These are phyloP conservation scores for Penaeus vannamei DNA, from an alignment of 1,140 invertebrate species.

Conservation along the genomic window DNA sequence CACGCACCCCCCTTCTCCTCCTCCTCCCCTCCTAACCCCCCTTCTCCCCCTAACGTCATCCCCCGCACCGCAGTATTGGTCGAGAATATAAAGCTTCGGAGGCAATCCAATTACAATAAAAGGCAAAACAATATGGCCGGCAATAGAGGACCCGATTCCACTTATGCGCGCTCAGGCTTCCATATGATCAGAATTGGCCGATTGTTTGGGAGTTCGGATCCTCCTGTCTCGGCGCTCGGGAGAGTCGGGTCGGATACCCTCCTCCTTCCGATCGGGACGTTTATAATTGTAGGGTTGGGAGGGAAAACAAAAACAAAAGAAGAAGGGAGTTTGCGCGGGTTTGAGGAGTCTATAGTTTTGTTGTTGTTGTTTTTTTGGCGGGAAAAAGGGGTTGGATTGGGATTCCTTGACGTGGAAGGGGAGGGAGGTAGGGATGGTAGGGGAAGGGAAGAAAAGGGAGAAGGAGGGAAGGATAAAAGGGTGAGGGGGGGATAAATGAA, in stretches of 20 bases:
- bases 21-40: no score
- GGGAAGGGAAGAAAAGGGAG: not conserved
- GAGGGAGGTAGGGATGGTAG: not conserved
- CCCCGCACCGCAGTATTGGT: slow-evolving; percentile 35
- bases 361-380: no score
- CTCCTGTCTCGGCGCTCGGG: not conserved
- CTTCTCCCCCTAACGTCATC: no score
- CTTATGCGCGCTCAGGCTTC: slow-evolving; percentile 61
- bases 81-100: slow-evolving; percentile 54
- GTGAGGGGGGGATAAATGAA: not conserved
- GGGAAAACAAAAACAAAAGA: no score
- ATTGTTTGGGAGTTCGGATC: slow-evolving; percentile 39
- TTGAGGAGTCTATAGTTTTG: no score
- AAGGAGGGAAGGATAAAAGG: not conserved
- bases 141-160: slow-evolving; percentile 56
- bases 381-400: no score
- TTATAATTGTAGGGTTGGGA: no score
- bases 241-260: slow-evolving; percentile 5
- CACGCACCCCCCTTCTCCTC: no score
- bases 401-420: no score
- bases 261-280: not conserved
- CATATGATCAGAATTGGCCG: slow-evolving; percentile 44
- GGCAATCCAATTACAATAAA: slow-evolving; percentile 63
- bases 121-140: slow-evolving; percentile 63
- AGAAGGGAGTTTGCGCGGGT: no score